Base-by-base conservation (phyloP, 2,113 vertebrate species). In the Pogona vitticeps region DNA sequence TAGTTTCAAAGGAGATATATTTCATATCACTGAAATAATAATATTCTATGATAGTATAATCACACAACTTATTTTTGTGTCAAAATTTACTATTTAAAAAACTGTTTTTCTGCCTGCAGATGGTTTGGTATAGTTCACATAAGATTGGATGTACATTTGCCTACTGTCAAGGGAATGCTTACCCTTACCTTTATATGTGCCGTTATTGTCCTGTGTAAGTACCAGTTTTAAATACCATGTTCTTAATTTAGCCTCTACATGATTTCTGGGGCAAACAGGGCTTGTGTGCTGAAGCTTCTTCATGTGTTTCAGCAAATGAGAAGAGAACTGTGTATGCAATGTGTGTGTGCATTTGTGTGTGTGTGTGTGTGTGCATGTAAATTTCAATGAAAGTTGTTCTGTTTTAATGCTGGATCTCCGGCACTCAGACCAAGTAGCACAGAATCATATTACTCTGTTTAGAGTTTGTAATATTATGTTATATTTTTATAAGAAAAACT, bases 161-260 rank as follows among this genome's bases (percentile, higher is more conserved):
- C 75, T 90, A 92, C 40, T 95, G 94, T 21, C 89, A 88, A 28
- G 10, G 0, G 0, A 38, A 2, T 12, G 0, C 20, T 0, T 84
- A 79, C 80, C 91, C 90, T 1, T 97, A 96, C 91, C 95, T 96
- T 23, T 97, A 96, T 0, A 89, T 97, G 42, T 97, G 96, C 89
- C 96, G 97, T 0, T 97, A 96, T 89, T 96, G 96, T 63, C 96
- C 96, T 63, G 21, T 86, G 94, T 97, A 93, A 0, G 96, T 95
- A 80, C 21, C 56, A 33, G 26, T 58, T 56, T 23, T 20, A 46
- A 33, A 26, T 36, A 26, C 14, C 36, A 72, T 33, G 12, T 38
- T 58, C 46, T 36, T 20, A n/a, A 15, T n/a, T n/a, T 26, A 68
- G 1, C 10, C 46, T 52, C 46, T 52, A 52, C 46, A 52, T 52